phyloP scores from a whole-genome alignment of 1,140 invertebrate genomes.

The Samia ricini region DNA sequence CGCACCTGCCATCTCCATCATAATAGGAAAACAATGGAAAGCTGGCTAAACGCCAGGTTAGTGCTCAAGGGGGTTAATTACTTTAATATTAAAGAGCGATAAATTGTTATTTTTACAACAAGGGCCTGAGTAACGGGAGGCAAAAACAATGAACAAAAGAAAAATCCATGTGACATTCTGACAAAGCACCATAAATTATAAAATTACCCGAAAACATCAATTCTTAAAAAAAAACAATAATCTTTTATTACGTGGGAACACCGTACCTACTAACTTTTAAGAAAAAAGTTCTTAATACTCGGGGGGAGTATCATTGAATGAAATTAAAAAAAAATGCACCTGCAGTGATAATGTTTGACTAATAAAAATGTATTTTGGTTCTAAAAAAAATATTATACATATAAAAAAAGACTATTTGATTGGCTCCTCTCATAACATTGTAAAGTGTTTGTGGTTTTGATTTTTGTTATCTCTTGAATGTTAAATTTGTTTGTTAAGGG shows the following conservation, averaged over 20 bases:
- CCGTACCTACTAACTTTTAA: neutral
- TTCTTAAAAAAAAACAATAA: conserved; percentile 14
- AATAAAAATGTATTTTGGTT: conserved; percentile 34
- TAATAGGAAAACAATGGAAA: no score
- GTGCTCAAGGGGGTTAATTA: no score
- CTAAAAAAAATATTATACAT: neutral
- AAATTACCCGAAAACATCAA: conserved; percentile 15
- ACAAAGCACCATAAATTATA: conserved; percentile 56
- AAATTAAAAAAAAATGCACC: conserved; percentile 25
- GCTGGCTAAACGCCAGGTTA: no score
- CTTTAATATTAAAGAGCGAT: no score
- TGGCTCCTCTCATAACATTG: neutral
- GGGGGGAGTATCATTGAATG: conserved; percentile 13
- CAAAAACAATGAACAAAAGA: neutral
- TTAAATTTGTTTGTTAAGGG: conserved; percentile 11
- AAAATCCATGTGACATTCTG: conserved; percentile 1
- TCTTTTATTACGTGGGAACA: conserved; percentile 37
- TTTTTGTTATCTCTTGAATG: neutral
- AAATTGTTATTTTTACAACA: no score
- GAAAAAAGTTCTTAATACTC: conserved; percentile 11
- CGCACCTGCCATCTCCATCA: conserved; percentile 1
- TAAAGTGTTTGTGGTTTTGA: conserved; percentile 2
- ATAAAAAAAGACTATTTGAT: conserved; percentile 5
- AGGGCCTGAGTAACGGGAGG: neutral
- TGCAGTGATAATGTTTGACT: conserved; percentile 43